phyloP scores from a whole-genome alignment of 1,140 invertebrate genomes.

The Dendrolimus punctatus region DNA sequence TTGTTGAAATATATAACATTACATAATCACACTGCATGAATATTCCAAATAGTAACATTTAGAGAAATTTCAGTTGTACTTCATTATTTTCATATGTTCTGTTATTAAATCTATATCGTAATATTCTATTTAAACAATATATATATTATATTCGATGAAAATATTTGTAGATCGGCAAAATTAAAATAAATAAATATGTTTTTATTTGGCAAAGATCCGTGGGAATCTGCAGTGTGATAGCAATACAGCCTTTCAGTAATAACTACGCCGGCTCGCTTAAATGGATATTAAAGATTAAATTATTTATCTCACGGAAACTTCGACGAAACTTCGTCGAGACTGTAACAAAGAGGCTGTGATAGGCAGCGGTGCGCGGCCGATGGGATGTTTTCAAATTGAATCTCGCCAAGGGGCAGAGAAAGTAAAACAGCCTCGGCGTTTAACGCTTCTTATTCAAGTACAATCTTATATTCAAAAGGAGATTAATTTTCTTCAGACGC shows the following conservation, averaged over 20 bases:
- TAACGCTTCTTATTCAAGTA: constrained; percentile 29
- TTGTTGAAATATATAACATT: no score
- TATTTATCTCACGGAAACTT: constrained; percentile 54
- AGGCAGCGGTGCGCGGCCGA: constrained; percentile 14
- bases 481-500: constrained; percentile 23
- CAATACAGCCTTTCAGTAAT: constrained; percentile 30
- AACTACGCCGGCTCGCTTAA: constrained; percentile 40
- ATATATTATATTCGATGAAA: no score
- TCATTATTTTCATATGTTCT: no score
- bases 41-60: no score
- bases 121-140: no score
- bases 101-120: no score
- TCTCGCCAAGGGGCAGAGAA: constrained; percentile 33
- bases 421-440: constrained; percentile 32
- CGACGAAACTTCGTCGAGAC: constrained; percentile 31
- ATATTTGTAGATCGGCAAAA: background rate
- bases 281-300: constrained; percentile 58
- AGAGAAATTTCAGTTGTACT: no score
- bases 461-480: constrained; percentile 31
- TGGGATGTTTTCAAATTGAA: constrained; percentile 26
- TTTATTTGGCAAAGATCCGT: constrained; percentile 19
- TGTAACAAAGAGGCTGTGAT: constrained; percentile 36
- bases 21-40: no score
- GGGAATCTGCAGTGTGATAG: constrained; percentile 37
- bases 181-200: constrained; percentile 7